Conservation (phyloP, 2,888 invertebrate genomes). For the Drosophila incognita region DNA sequence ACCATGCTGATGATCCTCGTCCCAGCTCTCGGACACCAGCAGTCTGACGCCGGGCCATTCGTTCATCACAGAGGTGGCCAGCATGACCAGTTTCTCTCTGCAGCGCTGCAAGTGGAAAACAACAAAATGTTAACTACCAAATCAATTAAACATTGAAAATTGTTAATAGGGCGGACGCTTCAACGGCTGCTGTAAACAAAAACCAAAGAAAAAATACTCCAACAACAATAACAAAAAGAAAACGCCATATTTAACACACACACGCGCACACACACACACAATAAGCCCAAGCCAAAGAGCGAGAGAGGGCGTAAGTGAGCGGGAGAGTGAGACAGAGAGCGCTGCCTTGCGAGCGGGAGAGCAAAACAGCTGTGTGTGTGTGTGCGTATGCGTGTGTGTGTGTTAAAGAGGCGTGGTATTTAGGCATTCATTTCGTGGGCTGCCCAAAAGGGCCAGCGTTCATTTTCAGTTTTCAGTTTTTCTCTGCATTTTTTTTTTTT, state of each 20-base stretch:
- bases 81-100: constrained; percentile 96
- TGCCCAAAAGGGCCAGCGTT: constrained; percentile 71
- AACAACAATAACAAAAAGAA: constrained; percentile 28
- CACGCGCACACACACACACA: constrained; percentile 17
- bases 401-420: constrained; percentile 69
- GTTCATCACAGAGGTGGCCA: constrained; percentile 98
- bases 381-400: constrained; percentile 25
- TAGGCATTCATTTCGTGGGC: constrained; percentile 69
- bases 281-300: constrained; percentile 21
- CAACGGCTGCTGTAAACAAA: constrained; percentile 24
- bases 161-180: constrained; percentile 22
- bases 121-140: constrained; percentile 2
- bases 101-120: constrained; percentile 89
- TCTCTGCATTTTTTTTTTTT: constrained; percentile 7
- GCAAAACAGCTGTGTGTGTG: constrained; percentile 22
- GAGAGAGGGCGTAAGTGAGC: constrained; percentile 11
- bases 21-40: constrained; percentile 98
- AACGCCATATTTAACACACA: constrained; percentile 70
- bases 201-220: constrained; percentile 10
- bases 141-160: constrained; percentile 41
- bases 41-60: constrained; percentile 98
- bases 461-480: constrained; percentile 55
- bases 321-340: constrained; percentile 36
- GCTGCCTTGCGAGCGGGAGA: constrained; percentile 27
- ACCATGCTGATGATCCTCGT: constrained; percentile 91